A percentile compares a stretch with the other conserved stretches of the same genome.
These are phyloP conservation scores for Bradynema listronoti DNA, from an alignment of 1,140 invertebrate genomes.

Conservation along the genomic window DNA sequence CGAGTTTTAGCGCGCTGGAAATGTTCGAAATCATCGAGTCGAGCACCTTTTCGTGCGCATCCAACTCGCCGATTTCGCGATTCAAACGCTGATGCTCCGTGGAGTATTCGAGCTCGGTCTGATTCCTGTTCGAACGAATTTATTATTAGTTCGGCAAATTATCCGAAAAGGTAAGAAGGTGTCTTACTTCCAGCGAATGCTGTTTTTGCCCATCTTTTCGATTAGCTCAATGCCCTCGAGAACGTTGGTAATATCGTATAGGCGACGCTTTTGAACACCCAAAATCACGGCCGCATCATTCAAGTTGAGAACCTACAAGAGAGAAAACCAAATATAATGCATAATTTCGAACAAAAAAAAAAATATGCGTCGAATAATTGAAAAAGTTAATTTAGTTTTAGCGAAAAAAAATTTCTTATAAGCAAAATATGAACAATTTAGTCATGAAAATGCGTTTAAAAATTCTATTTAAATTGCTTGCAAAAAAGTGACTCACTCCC, in stretches of 20 bases:
- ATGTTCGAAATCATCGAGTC: constrained; percentile 38
- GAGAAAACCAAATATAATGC: too few relatives aligned
- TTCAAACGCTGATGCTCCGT: constrained; percentile 28
- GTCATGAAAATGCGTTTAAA: constrained; percentile 1
- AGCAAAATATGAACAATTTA: too few relatives aligned
- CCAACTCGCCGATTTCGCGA: constrained; percentile 37
- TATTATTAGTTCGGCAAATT: constrained; percentile 18
- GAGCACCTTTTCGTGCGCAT: constrained; percentile 27
- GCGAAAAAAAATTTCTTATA: too few relatives aligned
- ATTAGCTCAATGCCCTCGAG: constrained; percentile 63
- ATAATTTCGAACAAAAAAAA: too few relatives aligned
- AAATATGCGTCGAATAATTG: too few relatives aligned
- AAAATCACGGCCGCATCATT: constrained; percentile 52
- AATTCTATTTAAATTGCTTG: constrained; percentile 8
- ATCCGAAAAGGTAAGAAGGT: neutral
- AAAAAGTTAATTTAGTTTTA: too few relatives aligned
- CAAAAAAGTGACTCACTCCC: constrained; percentile 22
- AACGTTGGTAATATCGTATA: constrained; percentile 64
- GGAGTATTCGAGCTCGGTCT: constrained; percentile 27
- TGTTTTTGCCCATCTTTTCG: constrained; percentile 63
- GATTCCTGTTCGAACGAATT: constrained; percentile 21
- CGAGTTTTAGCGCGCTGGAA: constrained; percentile 37
- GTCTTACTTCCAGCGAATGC: constrained; percentile 52
- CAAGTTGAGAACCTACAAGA: constrained; percentile 50
- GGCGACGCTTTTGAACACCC: constrained; percentile 58